Conservation (phyloP, 2,888 invertebrate species). For the Tenthredo distinguenda region DNA sequence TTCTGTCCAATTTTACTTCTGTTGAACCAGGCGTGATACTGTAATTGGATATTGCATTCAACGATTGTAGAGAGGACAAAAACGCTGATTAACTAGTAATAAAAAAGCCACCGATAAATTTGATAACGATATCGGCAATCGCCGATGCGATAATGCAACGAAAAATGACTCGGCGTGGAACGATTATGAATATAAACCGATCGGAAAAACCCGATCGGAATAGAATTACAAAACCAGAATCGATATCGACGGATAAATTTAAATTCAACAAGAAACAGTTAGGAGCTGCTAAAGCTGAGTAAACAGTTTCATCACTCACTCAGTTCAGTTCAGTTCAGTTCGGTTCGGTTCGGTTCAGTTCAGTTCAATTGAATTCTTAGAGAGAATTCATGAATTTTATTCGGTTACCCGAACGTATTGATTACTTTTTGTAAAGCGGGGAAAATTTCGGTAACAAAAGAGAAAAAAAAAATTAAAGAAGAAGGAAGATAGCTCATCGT, state of each 20-base stretch:
- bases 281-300: neutral
- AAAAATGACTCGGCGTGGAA: neutral
- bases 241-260: neutral
- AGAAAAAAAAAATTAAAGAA: neutral
- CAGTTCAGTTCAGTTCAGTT: neutral
- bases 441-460: neutral
- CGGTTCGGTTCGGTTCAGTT: too few species aligned
- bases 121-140: neutral
- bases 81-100: neutral
- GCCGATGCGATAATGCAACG: neutral
- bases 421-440: neutral
- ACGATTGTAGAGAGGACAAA: neutral
- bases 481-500: neutral
- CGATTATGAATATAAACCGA: neutral
- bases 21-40: constrained; percentile 22
- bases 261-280: constrained; percentile 6
- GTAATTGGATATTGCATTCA: constrained; percentile 30
- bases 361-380: neutral
- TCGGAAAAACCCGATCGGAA: neutral
- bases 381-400: neutral
- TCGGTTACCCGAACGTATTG: neutral
- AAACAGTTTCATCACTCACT: constrained; percentile 9
- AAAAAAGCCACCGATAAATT: neutral
- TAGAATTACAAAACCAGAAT: neutral
- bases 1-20: neutral